phyloP scores from a whole-genome alignment of 1,140 invertebrate species.

The Pissodes strobi region DNA sequence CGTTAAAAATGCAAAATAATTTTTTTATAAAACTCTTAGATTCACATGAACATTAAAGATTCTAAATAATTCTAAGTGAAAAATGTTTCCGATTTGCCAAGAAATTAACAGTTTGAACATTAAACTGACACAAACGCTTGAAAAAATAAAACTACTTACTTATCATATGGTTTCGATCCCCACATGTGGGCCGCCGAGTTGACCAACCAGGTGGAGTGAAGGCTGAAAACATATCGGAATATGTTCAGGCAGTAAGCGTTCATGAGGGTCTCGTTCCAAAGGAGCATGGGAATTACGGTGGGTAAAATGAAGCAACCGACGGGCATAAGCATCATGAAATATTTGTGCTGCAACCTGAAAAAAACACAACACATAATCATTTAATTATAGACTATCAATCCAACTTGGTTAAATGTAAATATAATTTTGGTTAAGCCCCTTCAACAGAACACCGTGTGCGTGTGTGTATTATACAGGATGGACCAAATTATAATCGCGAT shows the following conservation, averaged over 20 bases:
- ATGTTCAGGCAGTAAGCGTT: conserved; percentile 85
- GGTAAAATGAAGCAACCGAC: conserved; percentile 86
- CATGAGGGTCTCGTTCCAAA: conserved; percentile 76
- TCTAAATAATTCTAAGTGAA: background rate
- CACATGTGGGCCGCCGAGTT: conserved; percentile 94
- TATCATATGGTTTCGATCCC: conserved; percentile 90
- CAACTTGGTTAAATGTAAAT: no score
- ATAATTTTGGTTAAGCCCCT: no score
- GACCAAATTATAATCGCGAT: no score
- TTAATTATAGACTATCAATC: no score
- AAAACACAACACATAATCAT: no score
- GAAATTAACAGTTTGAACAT: background rate
- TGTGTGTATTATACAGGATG: no score
- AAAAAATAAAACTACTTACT: conserved; percentile 58
- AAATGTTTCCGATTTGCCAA: background rate
- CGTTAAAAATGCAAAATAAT: no score
- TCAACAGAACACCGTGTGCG: no score
- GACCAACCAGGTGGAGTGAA: conserved; percentile 95
- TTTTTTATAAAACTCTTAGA: no score
- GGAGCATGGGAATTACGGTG: no score
- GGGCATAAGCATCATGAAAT: conserved; percentile 82
- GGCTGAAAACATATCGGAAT: conserved; percentile 82
- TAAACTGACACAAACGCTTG: background rate
- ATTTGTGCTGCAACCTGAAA: conserved; percentile 87
- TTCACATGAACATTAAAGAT: no score